phyloP scores from a whole-genome alignment of 1,140 invertebrate species.

The Papilio xuthus region DNA sequence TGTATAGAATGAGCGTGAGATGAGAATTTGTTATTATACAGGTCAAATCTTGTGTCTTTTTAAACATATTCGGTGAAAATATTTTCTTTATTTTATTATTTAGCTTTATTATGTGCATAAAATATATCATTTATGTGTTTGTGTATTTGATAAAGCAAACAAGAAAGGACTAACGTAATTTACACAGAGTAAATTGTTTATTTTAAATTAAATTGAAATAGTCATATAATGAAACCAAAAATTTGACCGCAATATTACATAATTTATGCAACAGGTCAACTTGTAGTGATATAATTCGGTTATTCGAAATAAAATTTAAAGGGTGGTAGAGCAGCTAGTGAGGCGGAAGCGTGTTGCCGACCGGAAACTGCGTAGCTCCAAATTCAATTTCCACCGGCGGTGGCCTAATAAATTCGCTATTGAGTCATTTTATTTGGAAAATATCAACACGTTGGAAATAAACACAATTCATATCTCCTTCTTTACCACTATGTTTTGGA shows the following conservation, averaged over 20 bases:
- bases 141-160: neutral
- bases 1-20: too few species aligned
- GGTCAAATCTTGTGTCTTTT: too few species aligned
- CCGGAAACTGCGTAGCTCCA: constrained; percentile 76
- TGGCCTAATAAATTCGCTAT: constrained; percentile 73
- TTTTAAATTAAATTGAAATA: neutral
- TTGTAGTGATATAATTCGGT: constrained; percentile 37
- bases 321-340: constrained; percentile 51
- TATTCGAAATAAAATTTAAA: constrained; percentile 45
- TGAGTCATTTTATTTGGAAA: constrained; percentile 55
- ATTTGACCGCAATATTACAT: neutral
- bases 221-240: constrained; percentile 14
- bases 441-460: constrained; percentile 36
- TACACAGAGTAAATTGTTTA: neutral
- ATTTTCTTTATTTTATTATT: too few species aligned
- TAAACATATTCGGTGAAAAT: too few species aligned
- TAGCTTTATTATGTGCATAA: too few species aligned
- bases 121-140: too few species aligned
- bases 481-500: neutral
- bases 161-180: neutral
- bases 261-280: constrained; percentile 36
- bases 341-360: constrained; percentile 60
- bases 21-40: too few species aligned
- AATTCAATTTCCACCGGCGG: constrained; percentile 76
- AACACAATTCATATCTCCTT: neutral